These are phyloP conservation scores for Daubentonia madagascariensis DNA, from an alignment of 2,113 vertebrate species.

Conservation along the genomic window DNA sequence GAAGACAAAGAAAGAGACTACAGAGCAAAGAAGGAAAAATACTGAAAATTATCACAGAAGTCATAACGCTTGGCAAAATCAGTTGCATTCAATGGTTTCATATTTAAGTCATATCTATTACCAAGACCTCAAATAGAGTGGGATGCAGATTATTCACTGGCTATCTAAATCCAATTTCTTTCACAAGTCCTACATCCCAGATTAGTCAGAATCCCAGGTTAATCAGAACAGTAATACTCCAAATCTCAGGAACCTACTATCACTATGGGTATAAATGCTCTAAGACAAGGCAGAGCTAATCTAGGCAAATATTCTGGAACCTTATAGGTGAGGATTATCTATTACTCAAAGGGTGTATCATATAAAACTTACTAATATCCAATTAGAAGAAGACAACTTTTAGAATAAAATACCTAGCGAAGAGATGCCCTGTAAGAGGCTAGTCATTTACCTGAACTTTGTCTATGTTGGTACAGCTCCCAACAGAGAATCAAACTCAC, in stretches of 20 bases:
- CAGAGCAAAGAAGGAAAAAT: background rate
- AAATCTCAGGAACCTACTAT: background rate
- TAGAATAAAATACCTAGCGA: background rate
- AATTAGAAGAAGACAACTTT: background rate
- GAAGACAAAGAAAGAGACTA: background rate
- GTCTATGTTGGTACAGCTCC: background rate
- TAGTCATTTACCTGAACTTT: background rate
- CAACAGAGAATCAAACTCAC: background rate
- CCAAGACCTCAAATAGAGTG: background rate
- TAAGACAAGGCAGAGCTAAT: background rate
- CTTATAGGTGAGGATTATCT: background rate
- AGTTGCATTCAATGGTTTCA: background rate
- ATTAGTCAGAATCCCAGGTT: background rate
- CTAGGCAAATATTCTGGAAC: background rate
- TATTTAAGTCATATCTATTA: constrained; percentile 1
- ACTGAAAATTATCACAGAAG: background rate
- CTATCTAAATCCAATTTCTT: background rate
- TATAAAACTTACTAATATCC: background rate
- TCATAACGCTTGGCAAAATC: background rate
- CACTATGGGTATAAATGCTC: background rate
- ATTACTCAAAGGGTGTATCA: background rate
- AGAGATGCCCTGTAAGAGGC: background rate
- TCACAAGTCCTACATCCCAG: background rate
- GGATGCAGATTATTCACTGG: background rate
- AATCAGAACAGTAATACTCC: background rate